Evolutionary conservation across 1,140 invertebrate species (phyloP), one percentile per base, ranked within the genome.

Genomic region (Phymastichus coffea): DNA sequence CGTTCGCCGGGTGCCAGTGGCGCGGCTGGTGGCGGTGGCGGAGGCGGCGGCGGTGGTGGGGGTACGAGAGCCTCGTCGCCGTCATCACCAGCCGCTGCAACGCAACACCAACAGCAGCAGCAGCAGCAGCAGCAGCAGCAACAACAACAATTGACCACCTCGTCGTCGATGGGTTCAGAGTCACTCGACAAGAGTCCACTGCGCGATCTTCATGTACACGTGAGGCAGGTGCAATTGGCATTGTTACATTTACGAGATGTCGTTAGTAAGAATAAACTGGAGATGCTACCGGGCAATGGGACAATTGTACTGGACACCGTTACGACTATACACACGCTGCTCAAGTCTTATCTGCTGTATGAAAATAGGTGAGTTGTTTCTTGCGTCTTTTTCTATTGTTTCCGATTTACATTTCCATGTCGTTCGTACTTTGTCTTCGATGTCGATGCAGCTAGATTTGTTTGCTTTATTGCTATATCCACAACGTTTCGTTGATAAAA

Each of bases 301-400:
- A 95, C 92, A 14, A 89, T 95, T 66, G 90, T 96, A 57, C 84
- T 97, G 58, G 94, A 97, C 74, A 93, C 88, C 15, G 90, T 96
- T 61, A 90, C 92, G 69, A 90, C 89, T 63, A 92, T 97, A 76
- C 92, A 93, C 77, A 87, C 88, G 20, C 76, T 84, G 51, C 81
- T 85, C 61, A 88, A 82, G 70, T 88, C 85, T 37, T 86, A 84
- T 65, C 82, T 87, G 40, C 78, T 87, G 43, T 87, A 86, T 65
- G 87, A 89, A 63, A 87, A 90, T 69, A 91, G 88, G 86, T 88
- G 67, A 74, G 57, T 48, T 56, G 22, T 20, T 51, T 48, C 17
- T 33, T 26, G 28, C 19, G n/a, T n/a, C 30, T 25, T 58, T 41
- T 46, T 6, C 19, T 43, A 44, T 33, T 7, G 28, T 33, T 6